Conservation (phyloP, 2,113 vertebrate species). For the Cavia porcellus region DNA sequence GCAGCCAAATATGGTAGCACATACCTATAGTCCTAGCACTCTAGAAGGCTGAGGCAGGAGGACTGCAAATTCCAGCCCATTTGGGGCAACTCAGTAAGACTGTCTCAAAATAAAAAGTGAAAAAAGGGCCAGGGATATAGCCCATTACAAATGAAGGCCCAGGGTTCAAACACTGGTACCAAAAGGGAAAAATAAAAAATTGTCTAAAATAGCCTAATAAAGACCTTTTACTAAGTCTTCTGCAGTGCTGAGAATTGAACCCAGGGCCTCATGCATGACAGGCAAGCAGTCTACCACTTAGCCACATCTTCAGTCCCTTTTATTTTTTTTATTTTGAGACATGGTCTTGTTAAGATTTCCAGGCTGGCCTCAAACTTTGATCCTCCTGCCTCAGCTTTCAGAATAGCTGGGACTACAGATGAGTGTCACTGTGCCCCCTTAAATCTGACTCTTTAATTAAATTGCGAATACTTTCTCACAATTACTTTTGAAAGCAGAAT, state of each 20-base stretch:
- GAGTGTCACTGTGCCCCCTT: background rate
- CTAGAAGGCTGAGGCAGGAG: background rate
- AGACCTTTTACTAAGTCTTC: slow-evolving; percentile 13
- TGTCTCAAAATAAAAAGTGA: background rate
- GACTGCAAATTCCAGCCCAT: background rate
- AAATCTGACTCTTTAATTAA: slow-evolving; percentile 52
- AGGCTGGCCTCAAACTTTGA: background rate
- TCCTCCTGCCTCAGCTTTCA: background rate
- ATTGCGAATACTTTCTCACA: slow-evolving; percentile 63
- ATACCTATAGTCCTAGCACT: background rate
- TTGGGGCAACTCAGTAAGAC: background rate
- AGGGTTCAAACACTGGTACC: background rate
- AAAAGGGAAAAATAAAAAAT: background rate
- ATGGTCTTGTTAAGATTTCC: background rate
- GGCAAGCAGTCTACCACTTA: background rate
- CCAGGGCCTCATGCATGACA: background rate
- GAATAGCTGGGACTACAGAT: background rate
- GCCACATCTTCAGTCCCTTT: background rate
- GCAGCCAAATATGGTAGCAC: background rate
- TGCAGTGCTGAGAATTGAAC: background rate
- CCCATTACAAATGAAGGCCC: background rate
- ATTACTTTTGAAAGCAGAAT: slow-evolving; percentile 57
- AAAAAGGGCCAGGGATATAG: background rate
- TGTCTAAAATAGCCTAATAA: slow-evolving; percentile 45
- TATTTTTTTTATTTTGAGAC: background rate